Evolutionary conservation across 2,888 invertebrate species (phyloP).

Genomic region (Microctonus hyperodae): DNA sequence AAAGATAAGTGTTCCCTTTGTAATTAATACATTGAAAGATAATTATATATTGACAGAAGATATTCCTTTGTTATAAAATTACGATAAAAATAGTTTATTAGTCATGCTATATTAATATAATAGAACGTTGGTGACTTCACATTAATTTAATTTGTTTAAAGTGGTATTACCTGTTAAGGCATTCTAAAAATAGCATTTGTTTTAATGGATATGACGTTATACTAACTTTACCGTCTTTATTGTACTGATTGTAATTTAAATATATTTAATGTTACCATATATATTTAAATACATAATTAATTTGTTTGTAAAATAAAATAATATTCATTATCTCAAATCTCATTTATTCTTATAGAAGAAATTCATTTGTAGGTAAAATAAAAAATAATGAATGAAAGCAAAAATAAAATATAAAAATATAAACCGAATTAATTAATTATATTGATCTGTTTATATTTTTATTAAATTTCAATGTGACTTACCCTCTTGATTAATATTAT

Average conservation of each 20-base stretch:
- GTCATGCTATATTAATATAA: not conserved
- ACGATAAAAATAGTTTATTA: not conserved
- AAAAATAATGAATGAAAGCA: not conserved
- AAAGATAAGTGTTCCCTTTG: not conserved
- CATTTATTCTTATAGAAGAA: no score
- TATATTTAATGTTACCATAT: constrained; percentile 9
- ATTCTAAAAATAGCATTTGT: constrained; percentile 7
- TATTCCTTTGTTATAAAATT: not conserved
- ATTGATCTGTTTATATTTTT: not conserved
- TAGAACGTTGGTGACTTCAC: not conserved
- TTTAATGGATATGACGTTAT: not conserved
- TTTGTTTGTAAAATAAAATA: not conserved
- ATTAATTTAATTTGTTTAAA: constrained; percentile 16
- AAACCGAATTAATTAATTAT: not conserved
- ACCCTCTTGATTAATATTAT: constrained; percentile 59
- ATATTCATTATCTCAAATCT: not conserved
- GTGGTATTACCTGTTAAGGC: constrained; percentile 5
- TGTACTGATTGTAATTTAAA: not conserved
- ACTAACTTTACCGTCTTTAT: not conserved
- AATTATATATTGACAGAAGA: not conserved
- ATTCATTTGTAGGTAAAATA: not conserved
- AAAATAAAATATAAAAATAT: not conserved
- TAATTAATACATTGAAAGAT: not conserved
- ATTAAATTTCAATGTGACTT: constrained; percentile 27
- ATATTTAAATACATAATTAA: not conserved